phyloP scores from a whole-genome alignment of 2,113 vertebrate genomes.

The Daubentonia madagascariensis region DNA sequence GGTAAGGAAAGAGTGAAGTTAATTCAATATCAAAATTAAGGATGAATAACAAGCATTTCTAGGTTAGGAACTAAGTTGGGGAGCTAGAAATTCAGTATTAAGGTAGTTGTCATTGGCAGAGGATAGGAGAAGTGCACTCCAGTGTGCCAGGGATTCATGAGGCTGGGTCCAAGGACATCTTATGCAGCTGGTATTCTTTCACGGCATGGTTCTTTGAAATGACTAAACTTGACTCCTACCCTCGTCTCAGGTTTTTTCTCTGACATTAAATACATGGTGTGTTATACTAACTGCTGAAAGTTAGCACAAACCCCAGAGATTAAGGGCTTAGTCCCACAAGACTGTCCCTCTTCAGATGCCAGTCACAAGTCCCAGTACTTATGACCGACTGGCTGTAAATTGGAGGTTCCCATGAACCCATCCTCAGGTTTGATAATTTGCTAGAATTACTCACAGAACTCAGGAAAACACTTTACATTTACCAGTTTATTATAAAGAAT shows the following conservation, averaged over 20 bases:
- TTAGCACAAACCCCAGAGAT: background rate
- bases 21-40: background rate
- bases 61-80: background rate
- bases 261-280: background rate
- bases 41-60: background rate
- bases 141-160: background rate
- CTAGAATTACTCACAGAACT: no score
- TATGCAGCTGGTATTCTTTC: background rate
- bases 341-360: background rate
- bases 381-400: background rate
- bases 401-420: no score
- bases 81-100: background rate
- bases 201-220: background rate
- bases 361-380: background rate
- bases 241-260: background rate
- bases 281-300: background rate
- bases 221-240: background rate
- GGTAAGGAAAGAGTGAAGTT: background rate
- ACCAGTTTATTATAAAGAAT: no score
- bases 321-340: background rate
- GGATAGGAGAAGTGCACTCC: background rate
- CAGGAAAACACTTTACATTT: no score
- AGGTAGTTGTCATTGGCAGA: background rate
- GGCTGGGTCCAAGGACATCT: background rate
- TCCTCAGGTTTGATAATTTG: background rate